These are phyloP conservation scores for Monodelphis domestica DNA, from an alignment of 2,797 vertebrate genomes.

Conservation along the genomic window DNA sequence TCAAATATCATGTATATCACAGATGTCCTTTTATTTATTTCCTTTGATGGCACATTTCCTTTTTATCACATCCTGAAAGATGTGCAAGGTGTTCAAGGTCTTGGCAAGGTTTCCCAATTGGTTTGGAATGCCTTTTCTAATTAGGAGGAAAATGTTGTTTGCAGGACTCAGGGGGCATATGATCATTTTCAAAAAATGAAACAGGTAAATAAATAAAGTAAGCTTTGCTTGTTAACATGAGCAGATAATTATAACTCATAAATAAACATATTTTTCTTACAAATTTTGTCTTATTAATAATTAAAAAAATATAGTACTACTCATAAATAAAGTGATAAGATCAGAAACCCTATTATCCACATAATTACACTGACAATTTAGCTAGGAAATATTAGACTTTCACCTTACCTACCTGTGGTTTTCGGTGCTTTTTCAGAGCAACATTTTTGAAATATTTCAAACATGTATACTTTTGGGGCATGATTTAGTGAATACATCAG, in stretches of 20 bases:
- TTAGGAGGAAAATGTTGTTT: slow-evolving; percentile 59
- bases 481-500: not conserved
- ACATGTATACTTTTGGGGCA: not conserved
- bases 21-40: not conserved
- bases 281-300: slow-evolving; percentile 48
- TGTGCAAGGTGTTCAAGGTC: slow-evolving; percentile 7
- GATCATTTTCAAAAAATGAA: slow-evolving; percentile 43
- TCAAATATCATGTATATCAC: not conserved
- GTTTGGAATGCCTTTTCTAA: slow-evolving; percentile 55
- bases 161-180: slow-evolving; percentile 32
- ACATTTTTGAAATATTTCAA: not conserved
- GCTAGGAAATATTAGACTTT: slow-evolving; percentile 12
- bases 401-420: not conserved
- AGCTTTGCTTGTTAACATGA: slow-evolving; percentile 48
- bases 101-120: slow-evolving; percentile 23
- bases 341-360: slow-evolving; percentile 11
- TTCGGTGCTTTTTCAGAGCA: not conserved
- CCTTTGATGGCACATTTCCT: slow-evolving; percentile 8
- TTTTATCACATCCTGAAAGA: slow-evolving; percentile 45
- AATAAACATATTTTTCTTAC: slow-evolving; percentile 56
- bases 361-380: slow-evolving; percentile 43
- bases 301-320: slow-evolving; percentile 18
- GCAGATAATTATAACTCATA: slow-evolving; percentile 54
- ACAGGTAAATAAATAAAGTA: slow-evolving; percentile 7
- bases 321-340: slow-evolving; percentile 40